A percentile compares a stretch with the other conserved stretches of the same genome.
Evolutionary conservation across 2,888 invertebrate genomes (phyloP).

Genomic region (Trissonchulus sp.): DNA sequence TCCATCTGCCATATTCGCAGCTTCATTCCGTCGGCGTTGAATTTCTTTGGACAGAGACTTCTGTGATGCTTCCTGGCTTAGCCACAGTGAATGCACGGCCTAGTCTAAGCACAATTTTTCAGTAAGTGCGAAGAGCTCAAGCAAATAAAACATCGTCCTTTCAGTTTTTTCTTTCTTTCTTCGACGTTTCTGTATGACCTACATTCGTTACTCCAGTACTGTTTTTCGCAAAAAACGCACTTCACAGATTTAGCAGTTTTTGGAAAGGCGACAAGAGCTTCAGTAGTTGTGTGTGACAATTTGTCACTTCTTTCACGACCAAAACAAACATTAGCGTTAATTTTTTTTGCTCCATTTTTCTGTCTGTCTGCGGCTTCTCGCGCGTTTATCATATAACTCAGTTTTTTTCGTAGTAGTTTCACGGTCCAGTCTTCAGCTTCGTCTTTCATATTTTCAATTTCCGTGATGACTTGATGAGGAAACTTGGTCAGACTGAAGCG

Average conservation of each 20-base stretch:
- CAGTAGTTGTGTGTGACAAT: no score
- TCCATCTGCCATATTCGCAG: neutral
- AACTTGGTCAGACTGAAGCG: no score
- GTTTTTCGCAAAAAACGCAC: neutral
- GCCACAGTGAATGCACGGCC: neutral
- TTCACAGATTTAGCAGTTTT: neutral
- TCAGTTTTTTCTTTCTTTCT: neutral
- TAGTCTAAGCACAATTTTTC: neutral
- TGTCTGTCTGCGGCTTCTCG: neutral
- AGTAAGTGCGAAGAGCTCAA: neutral
- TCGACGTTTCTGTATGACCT: neutral
- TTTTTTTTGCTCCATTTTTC: neutral
- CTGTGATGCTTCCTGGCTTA: neutral
- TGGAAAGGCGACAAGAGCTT: neutral
- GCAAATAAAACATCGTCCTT: slow-evolving; percentile 5
- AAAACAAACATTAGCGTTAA: neutral
- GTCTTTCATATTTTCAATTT: neutral
- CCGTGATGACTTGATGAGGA: no score
- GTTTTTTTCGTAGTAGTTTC: neutral
- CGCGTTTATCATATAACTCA: neutral
- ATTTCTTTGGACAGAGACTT: neutral
- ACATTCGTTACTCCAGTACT: slow-evolving; percentile 5
- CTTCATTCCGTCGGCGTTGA: neutral
- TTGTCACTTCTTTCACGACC: neutral
- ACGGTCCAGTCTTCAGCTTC: neutral